A percentile compares a stretch with the other conserved stretches of the same genome.
phyloP scores from a whole-genome alignment of 2,797 vertebrate genomes.

The Catamblyrhynchus diadema region DNA sequence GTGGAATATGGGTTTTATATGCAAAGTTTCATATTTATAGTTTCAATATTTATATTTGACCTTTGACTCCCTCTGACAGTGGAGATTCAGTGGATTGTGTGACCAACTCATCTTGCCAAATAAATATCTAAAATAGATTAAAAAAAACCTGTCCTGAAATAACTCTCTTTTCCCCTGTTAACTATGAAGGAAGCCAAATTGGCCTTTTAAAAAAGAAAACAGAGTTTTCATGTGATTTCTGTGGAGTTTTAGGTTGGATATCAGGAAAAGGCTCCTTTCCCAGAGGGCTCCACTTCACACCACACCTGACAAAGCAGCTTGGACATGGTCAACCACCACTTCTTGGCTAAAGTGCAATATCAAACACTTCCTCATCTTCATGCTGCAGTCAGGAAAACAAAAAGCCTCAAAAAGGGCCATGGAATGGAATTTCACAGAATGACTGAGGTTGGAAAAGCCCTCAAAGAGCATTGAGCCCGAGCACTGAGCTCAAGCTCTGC shows the following conservation, averaged over 20 bases:
- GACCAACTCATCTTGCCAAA: neutral
- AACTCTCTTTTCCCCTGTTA: rapidly evolving
- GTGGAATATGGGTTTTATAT: neutral
- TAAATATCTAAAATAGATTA: neutral
- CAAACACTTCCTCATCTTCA: rapidly evolving
- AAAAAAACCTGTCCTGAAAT: neutral
- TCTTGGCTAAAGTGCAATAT: neutral
- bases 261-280: neutral
- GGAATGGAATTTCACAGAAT: neutral
- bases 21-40: neutral
- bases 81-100: neutral
- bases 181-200: neutral
- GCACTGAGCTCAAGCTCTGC: rapidly evolving
- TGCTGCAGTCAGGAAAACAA: neutral
- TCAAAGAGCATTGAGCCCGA: rapidly evolving
- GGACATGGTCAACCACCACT: neutral
- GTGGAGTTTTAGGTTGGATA: rapidly evolving
- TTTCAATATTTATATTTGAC: neutral
- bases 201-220: neutral
- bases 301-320: neutral
- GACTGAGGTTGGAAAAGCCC: neutral
- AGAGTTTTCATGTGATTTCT: neutral
- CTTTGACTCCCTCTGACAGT: neutral
- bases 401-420: neutral
- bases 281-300: neutral